Base-by-base conservation (phyloP, 1,140 invertebrate species). In the Drosophila neocordata region DNA sequence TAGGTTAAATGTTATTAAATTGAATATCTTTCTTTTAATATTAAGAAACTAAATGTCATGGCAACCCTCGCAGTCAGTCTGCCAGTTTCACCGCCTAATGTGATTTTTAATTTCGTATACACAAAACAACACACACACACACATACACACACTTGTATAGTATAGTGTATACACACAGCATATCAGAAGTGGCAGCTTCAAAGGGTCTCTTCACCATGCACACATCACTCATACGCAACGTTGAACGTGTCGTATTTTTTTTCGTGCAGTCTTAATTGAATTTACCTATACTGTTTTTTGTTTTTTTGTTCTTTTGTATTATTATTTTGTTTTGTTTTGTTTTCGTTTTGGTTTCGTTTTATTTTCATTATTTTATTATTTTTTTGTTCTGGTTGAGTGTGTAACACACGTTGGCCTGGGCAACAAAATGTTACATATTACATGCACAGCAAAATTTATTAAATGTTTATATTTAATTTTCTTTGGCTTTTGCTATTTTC, bases 21-120 rank as follows among this genome's bases (percentile, higher is more conserved):
- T 31, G 27, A 31, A 31, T 31, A 31, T 31, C 27, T 31, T 31
- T 24, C 22, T 24, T 31, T 1, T 6, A 31, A 31, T 44, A 44
- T 44, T 44, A 53, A 55, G 3, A 55, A 34, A 27, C 9, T 9
- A 15, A 53, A 13, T 56, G 24, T 56, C 53, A 56, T 56, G n/a
- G n/a, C 35, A 65, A 35, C 52, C 52, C 68, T 70, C 57, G 53
- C 37, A 48, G 18, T 41, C 15, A 41, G 35, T 57, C 67, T 60
- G 15, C 9, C 22, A 18, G 38, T 57, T 48, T 41, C 37, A 35
- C 37, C 67, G 8, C 8, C 69, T 69, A 77, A 77, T 85, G 77
- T 71, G 74, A 87, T 81, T 85, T 85, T 81, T 80, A 81, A 85
- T 77, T 83, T 79, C 73, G 62, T 64, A 76, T 66, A 72, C 52